phyloP scores from a whole-genome alignment of 2,888 invertebrate species.

The Aleiodes testaceus region DNA sequence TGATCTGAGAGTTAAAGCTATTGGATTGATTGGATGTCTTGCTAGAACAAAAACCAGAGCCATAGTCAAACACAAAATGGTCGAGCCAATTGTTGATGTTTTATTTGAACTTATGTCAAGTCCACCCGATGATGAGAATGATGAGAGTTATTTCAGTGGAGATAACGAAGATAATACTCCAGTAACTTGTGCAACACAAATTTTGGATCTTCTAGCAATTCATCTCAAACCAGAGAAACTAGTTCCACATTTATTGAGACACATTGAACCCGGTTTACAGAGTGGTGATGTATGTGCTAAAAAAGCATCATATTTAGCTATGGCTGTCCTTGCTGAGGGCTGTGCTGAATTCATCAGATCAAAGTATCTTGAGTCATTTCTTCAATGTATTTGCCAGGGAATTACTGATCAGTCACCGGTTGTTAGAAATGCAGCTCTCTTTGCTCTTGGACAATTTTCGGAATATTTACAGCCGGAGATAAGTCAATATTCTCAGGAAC shows the following conservation, averaged over 20 bases:
- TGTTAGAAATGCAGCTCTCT: slow-evolving; percentile 84
- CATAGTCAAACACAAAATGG: slow-evolving; percentile 81
- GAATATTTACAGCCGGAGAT: slow-evolving; percentile 87
- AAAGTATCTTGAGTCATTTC: slow-evolving; percentile 81
- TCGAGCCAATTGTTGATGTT: slow-evolving; percentile 78
- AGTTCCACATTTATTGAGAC: slow-evolving; percentile 78
- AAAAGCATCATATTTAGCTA: slow-evolving; percentile 82
- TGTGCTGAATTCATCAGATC: slow-evolving; percentile 83
- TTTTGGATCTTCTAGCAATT: slow-evolving; percentile 82
- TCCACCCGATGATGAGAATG: slow-evolving; percentile 77
- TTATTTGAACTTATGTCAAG: slow-evolving; percentile 82
- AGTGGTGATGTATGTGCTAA: slow-evolving; percentile 78
- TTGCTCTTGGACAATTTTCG: slow-evolving; percentile 86
- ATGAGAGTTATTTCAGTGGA: slow-evolving; percentile 79
- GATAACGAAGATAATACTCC: slow-evolving; percentile 79
- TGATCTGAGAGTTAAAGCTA: slow-evolving; percentile 80
- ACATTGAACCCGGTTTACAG: slow-evolving; percentile 80
- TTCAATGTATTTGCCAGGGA: slow-evolving; percentile 82
- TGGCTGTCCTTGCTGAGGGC: slow-evolving; percentile 86
- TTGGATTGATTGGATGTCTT: slow-evolving; percentile 80
- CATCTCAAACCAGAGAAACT: slow-evolving; percentile 85
- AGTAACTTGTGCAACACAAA: slow-evolving; percentile 82
- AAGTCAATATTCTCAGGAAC: slow-evolving; percentile 80
- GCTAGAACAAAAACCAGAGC: slow-evolving; percentile 82
- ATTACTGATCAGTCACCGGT: slow-evolving; percentile 78